Base-by-base conservation (phyloP, 1,140 invertebrate species). In the Orussus abietinus region DNA sequence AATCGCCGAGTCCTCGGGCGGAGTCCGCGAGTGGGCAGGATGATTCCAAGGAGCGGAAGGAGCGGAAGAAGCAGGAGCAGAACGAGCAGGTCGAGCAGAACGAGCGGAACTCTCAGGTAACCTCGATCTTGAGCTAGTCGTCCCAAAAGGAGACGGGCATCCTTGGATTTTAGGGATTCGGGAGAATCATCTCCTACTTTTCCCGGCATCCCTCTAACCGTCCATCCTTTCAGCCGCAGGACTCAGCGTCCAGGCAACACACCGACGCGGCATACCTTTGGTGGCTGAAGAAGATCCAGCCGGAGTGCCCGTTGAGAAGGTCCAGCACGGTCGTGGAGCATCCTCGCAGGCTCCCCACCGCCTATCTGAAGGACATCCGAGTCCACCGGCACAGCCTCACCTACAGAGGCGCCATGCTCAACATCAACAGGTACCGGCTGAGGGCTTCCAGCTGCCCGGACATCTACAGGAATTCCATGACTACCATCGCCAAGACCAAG, bases 401-500 rank as follows among this genome's bases (percentile, higher is more conserved):
- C 17, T 90, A 91, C 62, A 77, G 88, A 42, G 88, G 88, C 4
- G 89, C 89, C 1, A 90, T 92, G 84, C 69, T 92, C 15, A 90
- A 90, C 55, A 86, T 91, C 45, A 86, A 86, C 48, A 71, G 86
- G 28, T 90, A 90, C 65, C 74, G 86, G 11, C 71, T 91, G 6
- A 74, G 87, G 39, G 88, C 88, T 0, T 90, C 86, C 2, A 91
- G 88, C 11, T 91, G 88, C 54, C 89, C 90, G 1, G 87, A 92
- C 66, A 92, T 92, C 55, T 91, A 88, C 55, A 75, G 85, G 37
- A 91, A 91, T 66, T 89, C 87, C 1, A 89, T 90, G 78, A 86
- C 85, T 1, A 90, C 88, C n/a, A 87, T 89, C 47, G 81, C 84
- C 6, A 84, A 88, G 57, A 84, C 85, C 51, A 85, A 86, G 64